These are phyloP conservation scores for Chlorodrepanis virens DNA, from an alignment of 2,113 vertebrate genomes.

Conservation along the genomic window DNA sequence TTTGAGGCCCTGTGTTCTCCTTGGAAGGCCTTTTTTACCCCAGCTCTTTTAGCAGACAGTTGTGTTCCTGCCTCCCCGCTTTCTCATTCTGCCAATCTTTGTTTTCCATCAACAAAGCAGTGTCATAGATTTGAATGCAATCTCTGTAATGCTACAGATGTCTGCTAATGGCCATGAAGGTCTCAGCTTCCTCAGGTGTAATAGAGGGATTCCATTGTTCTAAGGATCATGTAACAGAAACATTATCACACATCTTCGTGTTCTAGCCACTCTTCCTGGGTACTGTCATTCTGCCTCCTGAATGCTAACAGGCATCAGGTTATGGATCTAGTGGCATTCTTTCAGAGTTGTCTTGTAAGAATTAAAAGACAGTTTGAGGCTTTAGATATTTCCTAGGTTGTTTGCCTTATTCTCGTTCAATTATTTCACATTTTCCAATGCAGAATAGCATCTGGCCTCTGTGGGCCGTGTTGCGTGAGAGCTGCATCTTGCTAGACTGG, in stretches of 20 bases:
- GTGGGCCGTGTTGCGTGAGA: not conserved
- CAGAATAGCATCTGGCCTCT: not conserved
- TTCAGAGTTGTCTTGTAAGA: not conserved
- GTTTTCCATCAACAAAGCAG: not conserved
- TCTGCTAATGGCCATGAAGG: not conserved
- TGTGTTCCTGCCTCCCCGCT: not conserved
- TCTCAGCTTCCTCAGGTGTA: not conserved
- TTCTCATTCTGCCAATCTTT: not conserved
- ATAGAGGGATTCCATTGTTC: not conserved
- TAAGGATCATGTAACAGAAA: not conserved
- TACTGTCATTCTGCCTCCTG: not conserved
- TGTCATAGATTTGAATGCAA: not conserved
- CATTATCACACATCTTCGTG: not conserved
- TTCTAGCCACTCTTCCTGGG: not conserved
- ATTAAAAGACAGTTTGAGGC: not conserved
- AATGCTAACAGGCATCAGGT: not conserved
- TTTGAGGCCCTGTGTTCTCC: not conserved
- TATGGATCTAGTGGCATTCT: not conserved
- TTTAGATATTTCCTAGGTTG: not conserved
- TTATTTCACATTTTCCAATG: not conserved
- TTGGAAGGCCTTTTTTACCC: not conserved
- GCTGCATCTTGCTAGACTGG: not conserved
- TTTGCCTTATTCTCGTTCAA: not conserved
- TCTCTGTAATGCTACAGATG: not conserved
- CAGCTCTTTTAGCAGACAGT: not conserved